Base-by-base conservation (phyloP, 2,797 vertebrate species). In the Megaceryle alcyon region DNA sequence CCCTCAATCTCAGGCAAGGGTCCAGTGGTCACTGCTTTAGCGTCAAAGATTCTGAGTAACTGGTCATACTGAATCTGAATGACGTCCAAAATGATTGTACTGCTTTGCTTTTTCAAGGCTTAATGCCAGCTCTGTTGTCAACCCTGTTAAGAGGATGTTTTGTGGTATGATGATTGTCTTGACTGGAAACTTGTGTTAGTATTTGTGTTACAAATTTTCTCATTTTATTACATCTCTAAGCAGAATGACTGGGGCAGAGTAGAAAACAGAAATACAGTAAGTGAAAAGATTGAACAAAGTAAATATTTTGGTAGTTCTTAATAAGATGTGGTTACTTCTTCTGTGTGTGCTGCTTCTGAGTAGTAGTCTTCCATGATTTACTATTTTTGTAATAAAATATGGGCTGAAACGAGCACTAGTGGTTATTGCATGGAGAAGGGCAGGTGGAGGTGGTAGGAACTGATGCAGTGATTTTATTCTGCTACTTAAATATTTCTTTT, bases 341-440 rank as follows among this genome's bases (percentile, higher is more conserved):
- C 14, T 6, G 20, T 15, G 25, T 63, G 49, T 82, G 22, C 57
- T 84, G 44, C 44, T 78, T 72, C 66, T 82, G 66, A 20, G 37
- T 82, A 20, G 37, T 82, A 72, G 43, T 70, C 28, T 57, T 65
- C n/a, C 6, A 1, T 53, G 16, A 18, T 60, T 76, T 71, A 56
- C 49, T 73, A 5, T 41, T 57, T n/a, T 21, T 48, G 16, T 25
- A 59, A 70, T 48, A 64, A 88, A 66, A 31, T 18, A 4, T 11
- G 8, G 22, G 29, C 17, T 41, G 60, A 87, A 82, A 4, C 11
- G 63, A 87, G 61, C 26, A 10, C 22, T 64, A 0, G 0, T 28
- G 23, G 33, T 26, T 76, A 0, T 51, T 71, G 31, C 33, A 21
- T 29, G 60, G 54, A 69, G 65, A 53, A 41, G 25, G 44, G 12